Evolutionary conservation across 2,113 vertebrate species (phyloP).

Genomic region (Morone chrysops): DNA sequence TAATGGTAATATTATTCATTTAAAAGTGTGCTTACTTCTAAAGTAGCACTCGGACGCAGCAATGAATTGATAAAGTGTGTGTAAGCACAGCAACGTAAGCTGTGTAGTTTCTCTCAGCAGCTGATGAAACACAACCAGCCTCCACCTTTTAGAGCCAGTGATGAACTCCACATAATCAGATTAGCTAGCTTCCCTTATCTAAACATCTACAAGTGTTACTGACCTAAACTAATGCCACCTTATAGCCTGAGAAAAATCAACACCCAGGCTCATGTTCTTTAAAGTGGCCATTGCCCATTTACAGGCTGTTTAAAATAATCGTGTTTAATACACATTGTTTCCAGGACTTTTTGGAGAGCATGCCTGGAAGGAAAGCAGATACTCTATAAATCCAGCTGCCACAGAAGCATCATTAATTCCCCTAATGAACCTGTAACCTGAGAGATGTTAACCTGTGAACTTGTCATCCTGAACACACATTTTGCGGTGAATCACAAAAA

Average conservation of each 20-base stretch:
- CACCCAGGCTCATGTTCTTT: slow-evolving; percentile 56
- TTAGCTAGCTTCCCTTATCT: slow-evolving; percentile 73
- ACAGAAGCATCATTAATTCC: slow-evolving; percentile 81
- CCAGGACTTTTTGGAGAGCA: slow-evolving; percentile 47
- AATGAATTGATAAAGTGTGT: slow-evolving; percentile 68
- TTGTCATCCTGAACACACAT: slow-evolving; percentile 73
- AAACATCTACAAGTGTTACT: slow-evolving; percentile 82
- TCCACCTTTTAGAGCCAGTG: slow-evolving; percentile 58
- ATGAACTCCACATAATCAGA: slow-evolving; percentile 68
- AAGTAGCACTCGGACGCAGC: too few species aligned
- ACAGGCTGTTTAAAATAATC: slow-evolving; percentile 71
- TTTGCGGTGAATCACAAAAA: slow-evolving; percentile 79
- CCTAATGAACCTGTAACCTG: slow-evolving; percentile 80
- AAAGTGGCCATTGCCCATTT: slow-evolving; percentile 59
- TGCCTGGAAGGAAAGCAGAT: slow-evolving; percentile 74
- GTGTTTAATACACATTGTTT: slow-evolving; percentile 53
- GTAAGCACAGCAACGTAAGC: slow-evolving; percentile 52
- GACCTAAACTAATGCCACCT: slow-evolving; percentile 72
- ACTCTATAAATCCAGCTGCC: slow-evolving; percentile 74
- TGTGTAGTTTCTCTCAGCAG: slow-evolving; percentile 67
- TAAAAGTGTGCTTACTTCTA: not conserved
- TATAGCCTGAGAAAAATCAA: slow-evolving; percentile 74
- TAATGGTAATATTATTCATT: not conserved
- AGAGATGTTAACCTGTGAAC: slow-evolving; percentile 80
- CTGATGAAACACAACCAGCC: slow-evolving; percentile 78